A percentile compares a stretch with the other conserved stretches of the same genome.
Evolutionary conservation across 2,888 invertebrate species (phyloP).

Genomic region (Pristionchus mayeri): DNA sequence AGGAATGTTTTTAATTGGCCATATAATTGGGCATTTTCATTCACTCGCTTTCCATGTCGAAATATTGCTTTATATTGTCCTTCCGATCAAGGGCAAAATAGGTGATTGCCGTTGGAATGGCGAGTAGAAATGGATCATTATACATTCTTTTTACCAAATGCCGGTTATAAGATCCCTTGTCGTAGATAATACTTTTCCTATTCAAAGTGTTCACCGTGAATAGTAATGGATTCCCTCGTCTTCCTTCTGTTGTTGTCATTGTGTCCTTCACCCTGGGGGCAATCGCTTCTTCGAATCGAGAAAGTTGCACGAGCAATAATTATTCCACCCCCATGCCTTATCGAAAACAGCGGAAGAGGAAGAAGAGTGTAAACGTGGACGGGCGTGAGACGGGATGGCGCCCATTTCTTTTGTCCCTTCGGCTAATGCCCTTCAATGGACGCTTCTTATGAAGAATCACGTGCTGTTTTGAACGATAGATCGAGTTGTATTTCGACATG

Average conservation of each 20-base stretch:
- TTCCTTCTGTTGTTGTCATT: neutral
- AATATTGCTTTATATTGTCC: no score
- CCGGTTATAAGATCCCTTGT: no score
- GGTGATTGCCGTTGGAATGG: no score
- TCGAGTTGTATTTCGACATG: neutral
- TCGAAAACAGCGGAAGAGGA: neutral
- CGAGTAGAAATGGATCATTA: no score
- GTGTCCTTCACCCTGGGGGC: neutral
- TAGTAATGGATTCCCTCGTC: no score
- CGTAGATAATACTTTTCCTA: no score
- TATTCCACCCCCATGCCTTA: neutral
- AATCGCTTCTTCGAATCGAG: neutral
- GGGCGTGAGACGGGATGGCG: neutral
- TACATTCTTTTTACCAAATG: no score
- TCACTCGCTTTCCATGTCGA: no score
- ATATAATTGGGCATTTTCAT: no score
- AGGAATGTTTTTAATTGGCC: no score
- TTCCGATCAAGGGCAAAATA: no score
- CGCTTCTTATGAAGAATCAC: neutral
- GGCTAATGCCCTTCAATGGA: neutral
- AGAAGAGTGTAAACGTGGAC: neutral
- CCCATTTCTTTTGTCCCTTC: neutral
- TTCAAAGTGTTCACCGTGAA: no score
- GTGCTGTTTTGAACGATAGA: neutral
- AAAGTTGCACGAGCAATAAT: slow-evolving; percentile 3